phyloP scores from a whole-genome alignment of 2,888 invertebrate species.

The Mesochorus sp. region DNA sequence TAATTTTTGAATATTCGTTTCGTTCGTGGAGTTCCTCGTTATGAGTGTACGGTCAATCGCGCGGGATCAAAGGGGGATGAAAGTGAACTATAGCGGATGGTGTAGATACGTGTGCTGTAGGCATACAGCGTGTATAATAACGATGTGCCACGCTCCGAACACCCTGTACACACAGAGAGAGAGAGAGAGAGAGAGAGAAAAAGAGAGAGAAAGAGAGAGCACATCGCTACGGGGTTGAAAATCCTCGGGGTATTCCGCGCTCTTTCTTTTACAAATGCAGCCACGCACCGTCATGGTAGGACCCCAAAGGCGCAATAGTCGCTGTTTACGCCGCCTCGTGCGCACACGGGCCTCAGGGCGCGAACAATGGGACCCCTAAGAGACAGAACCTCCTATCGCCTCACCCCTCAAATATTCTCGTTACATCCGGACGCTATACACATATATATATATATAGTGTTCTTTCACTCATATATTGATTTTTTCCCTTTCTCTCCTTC shows the following conservation, averaged over 20 bases:
- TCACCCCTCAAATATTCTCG: neutral
- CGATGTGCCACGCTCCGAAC: slow-evolving; percentile 61
- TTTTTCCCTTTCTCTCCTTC: neutral
- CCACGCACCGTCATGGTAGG: slow-evolving; percentile 31
- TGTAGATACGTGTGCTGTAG: neutral
- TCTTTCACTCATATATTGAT: slow-evolving; percentile 59
- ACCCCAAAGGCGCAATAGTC: slow-evolving; percentile 58
- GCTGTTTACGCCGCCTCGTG: slow-evolving; percentile 37
- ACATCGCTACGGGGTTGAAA: slow-evolving; percentile 55
- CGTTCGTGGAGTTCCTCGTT: slow-evolving; percentile 29
- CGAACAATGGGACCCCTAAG: slow-evolving; percentile 63
- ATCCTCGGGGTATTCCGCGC: slow-evolving; percentile 44
- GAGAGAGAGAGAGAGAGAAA: neutral
- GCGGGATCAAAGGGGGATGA: slow-evolving; percentile 57
- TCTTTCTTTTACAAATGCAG: neutral
- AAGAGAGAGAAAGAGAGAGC: neutral
- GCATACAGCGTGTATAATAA: slow-evolving; percentile 36
- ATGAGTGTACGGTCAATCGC: slow-evolving; percentile 38
- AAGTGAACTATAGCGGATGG: slow-evolving; percentile 1
- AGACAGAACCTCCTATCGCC: slow-evolving; percentile 49
- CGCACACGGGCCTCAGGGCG: slow-evolving; percentile 53
- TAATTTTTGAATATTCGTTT: slow-evolving; percentile 67
- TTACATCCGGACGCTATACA: slow-evolving; percentile 51
- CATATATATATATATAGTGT: slow-evolving; percentile 61
- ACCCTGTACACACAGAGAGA: slow-evolving; percentile 12